Conservation (phyloP, 2,888 invertebrate genomes). For the Spisula solida region DNA sequence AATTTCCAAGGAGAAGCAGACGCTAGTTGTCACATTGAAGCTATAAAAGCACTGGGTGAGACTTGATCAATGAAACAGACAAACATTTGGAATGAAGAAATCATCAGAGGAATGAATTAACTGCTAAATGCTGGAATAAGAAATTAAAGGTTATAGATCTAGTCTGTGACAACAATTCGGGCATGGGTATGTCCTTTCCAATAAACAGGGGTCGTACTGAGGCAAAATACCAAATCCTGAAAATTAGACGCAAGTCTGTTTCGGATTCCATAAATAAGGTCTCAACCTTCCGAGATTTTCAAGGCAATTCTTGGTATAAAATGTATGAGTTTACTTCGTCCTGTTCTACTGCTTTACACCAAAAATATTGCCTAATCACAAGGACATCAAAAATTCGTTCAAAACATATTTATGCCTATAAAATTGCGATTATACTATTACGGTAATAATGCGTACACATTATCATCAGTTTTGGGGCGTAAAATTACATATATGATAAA, state of each 20-base stretch:
- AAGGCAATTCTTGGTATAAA: too few species aligned
- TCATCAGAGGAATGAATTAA: not conserved
- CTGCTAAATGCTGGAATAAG: not conserved
- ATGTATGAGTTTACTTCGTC: too few species aligned
- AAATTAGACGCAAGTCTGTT: too few species aligned
- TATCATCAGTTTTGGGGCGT: constrained; percentile 3
- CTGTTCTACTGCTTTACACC: not conserved
- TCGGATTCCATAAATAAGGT: too few species aligned
- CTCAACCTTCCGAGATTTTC: too few species aligned
- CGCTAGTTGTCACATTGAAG: constrained; percentile 9
- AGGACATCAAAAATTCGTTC: constrained; percentile 3
- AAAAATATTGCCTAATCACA: not conserved
- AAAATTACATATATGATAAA: constrained; percentile 13
- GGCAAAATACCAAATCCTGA: too few species aligned
- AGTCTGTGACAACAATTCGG: too few species aligned
- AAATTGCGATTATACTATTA: constrained; percentile 15
- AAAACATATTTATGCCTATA: not conserved
- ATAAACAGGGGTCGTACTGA: too few species aligned
- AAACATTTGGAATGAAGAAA: not conserved
- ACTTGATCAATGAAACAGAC: constrained; percentile 1
- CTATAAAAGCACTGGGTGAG: not conserved
- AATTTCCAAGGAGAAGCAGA: constrained; percentile 12
- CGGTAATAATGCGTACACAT: not conserved
- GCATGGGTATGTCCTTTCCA: too few species aligned
- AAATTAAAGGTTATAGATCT: too few species aligned